These are phyloP conservation scores for Fregetta grallaria DNA, from an alignment of 2,113 vertebrate species.

Conservation along the genomic window DNA sequence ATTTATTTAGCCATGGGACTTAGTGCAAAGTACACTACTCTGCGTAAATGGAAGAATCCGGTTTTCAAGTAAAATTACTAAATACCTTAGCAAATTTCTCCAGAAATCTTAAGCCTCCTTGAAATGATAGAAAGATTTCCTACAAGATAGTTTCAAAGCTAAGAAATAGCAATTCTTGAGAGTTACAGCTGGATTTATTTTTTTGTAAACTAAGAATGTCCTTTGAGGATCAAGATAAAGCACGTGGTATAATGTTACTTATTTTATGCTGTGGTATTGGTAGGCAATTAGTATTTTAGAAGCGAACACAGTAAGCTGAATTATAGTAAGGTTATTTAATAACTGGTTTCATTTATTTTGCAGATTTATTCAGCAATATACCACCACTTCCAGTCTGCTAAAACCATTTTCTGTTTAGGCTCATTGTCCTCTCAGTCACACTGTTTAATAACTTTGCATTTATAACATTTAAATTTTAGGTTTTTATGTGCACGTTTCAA, in stretches of 20 bases:
- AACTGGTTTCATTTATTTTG: not conserved
- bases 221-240: not conserved
- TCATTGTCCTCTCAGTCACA: not conserved
- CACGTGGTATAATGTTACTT: not conserved
- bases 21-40: not conserved
- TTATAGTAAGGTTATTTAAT: not conserved
- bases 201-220: not conserved
- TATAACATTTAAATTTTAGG: not conserved
- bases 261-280: not conserved
- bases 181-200: not conserved
- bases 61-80: not conserved
- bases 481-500: accelerated
- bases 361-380: not conserved
- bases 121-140: not conserved
- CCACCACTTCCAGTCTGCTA: not conserved
- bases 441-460: not conserved
- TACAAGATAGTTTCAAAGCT: not conserved
- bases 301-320: not conserved
- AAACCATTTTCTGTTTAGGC: not conserved
- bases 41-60: not conserved
- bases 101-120: not conserved
- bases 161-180: not conserved
- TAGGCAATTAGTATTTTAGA: not conserved
- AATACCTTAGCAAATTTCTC: not conserved
- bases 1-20: not conserved